Conservation (phyloP, 2,113 vertebrate genomes). For the Tautogolabrus adspersus region DNA sequence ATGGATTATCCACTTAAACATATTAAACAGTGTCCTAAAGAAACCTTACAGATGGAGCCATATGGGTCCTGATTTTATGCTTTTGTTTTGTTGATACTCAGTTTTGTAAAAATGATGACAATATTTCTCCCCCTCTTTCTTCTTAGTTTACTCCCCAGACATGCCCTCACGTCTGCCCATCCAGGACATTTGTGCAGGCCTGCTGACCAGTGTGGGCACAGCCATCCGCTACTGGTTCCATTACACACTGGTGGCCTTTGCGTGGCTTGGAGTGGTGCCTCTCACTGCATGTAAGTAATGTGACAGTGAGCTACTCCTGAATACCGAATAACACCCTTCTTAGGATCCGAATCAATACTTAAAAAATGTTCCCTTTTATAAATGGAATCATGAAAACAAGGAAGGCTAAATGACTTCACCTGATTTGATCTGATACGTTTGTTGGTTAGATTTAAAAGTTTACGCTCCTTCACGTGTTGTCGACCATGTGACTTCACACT, state of each 20-base stretch:
- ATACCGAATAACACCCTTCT: background rate
- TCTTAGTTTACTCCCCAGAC: slow-evolving; percentile 97
- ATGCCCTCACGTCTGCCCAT: slow-evolving; percentile 99
- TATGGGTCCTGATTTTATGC: background rate
- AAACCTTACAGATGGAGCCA: background rate
- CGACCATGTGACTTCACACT: background rate
- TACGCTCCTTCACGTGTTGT: background rate
- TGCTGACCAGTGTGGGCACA: slow-evolving; percentile 98
- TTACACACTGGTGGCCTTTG: slow-evolving; percentile 99
- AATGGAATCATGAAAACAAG: background rate
- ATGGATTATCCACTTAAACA: slow-evolving; percentile 17
- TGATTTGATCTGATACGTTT: background rate
- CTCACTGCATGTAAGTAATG: slow-evolving; percentile 96
- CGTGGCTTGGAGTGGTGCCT: slow-evolving; percentile 98
- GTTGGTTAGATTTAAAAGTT: background rate
- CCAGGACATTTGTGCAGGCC: slow-evolving; percentile 98
- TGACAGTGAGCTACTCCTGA: background rate
- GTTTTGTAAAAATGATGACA: background rate
- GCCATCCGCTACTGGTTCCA: slow-evolving; percentile 99
- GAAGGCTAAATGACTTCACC: background rate
- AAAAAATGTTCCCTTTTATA: background rate
- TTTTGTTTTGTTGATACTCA: background rate
- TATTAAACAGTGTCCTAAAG: slow-evolving; percentile 1
- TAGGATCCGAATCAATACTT: background rate
- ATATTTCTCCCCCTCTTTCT: background rate